Conservation (phyloP, 2,113 vertebrate genomes). For the Xyrauchen texanus region DNA sequence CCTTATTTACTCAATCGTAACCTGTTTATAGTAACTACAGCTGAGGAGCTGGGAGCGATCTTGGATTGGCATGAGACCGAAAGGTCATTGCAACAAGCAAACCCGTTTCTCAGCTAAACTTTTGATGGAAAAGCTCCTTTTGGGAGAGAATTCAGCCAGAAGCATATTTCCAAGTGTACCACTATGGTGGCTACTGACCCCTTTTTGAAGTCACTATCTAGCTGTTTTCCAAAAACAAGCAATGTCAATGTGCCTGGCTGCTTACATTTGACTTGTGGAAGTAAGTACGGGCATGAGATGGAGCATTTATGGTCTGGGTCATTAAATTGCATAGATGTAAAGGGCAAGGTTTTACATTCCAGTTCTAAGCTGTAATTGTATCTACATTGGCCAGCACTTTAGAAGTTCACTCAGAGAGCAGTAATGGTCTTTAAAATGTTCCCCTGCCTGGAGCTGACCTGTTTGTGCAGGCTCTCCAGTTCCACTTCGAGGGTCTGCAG, state of each 20-base stretch:
- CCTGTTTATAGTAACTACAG: conserved; percentile 43
- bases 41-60: background rate
- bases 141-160: too few relatives aligned
- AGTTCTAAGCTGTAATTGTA: conserved; percentile 38
- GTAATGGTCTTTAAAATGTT: conserved; percentile 41
- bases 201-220: background rate
- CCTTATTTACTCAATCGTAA: conserved; percentile 30
- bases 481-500: conserved; percentile 79
- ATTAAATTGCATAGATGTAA: conserved; percentile 28
- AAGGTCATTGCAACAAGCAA: conserved; percentile 24
- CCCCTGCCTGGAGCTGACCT: conserved; percentile 65
- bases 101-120: background rate
- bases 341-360: conserved; percentile 48
- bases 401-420: conserved; percentile 37
- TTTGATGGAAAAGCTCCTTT: background rate
- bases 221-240: background rate
- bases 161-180: background rate
- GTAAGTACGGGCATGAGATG: background rate
- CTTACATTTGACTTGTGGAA: conserved; percentile 19
- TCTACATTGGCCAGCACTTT: conserved; percentile 25
- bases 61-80: background rate
- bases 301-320: conserved; percentile 37
- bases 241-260: background rate
- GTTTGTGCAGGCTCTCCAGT: conserved; percentile 78
- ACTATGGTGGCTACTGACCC: background rate